Evolutionary conservation across 2,888 invertebrate species (phyloP), one percentile per base, ranked within the genome.

Genomic region (Heliconius aoede): DNA sequence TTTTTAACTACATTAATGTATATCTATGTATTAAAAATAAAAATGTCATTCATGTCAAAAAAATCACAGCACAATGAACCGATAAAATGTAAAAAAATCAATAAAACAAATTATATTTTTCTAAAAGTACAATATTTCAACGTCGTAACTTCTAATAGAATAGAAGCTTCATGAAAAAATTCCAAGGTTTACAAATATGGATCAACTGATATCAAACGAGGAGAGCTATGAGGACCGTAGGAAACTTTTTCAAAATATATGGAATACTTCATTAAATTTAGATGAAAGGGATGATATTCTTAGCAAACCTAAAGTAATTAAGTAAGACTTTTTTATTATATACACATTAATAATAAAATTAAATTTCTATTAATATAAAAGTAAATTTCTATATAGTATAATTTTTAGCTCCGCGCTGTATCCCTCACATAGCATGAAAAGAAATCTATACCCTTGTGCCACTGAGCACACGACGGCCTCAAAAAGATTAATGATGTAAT

Each of bases 221-320:
- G 91, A 91, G 76, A 94, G 93, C 76, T 94, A 89, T 76, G 86
- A 85, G 0, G 86, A 90, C 36, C 87, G 93, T 28, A 85, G 94
- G 36, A 85, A 86, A 74, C 86, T 94, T 2, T 94, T 94, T 79
- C 92, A 90, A 80, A 86, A 90, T 77, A 90, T 94, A 64, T 94
- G 94, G 94, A 87, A 89, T 0, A 86, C 90, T 0, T 89, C 90
- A 0, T 85, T 89, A 84, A 80, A 84, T 36, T 82, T 89, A 21
- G 86, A 89, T 7, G 87, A 85, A 0, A 90, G 88, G 75, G 88
- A 90, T 9, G 87, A 89, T 55, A 83, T 87, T 30, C 81, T 86
- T 81, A 83, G 77, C 75, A 92, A 91, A 79, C 89, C 90, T 26
- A 93, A 90, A 89, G 88, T 92, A 74, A 91, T 93, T 62, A 93